phyloP scores from a whole-genome alignment of 1,140 invertebrate genomes.

The Lasioglossum baleicum region DNA sequence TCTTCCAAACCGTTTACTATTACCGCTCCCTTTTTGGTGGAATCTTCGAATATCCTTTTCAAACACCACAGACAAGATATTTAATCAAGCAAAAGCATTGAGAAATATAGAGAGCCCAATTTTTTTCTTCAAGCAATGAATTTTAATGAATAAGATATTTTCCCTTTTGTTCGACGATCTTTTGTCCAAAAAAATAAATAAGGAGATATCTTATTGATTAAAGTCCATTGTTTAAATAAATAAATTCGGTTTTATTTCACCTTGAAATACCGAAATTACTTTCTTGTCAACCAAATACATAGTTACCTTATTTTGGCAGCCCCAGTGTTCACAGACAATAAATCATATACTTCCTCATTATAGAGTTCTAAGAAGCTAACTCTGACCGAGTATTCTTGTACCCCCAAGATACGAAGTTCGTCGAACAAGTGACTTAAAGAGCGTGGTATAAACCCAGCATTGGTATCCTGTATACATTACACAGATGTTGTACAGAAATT shows the following conservation, averaged over 20 bases:
- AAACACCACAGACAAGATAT: not conserved
- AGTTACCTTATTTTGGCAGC: slow-evolving; percentile 86
- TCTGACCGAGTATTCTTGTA: slow-evolving; percentile 92
- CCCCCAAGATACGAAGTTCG: slow-evolving; percentile 84
- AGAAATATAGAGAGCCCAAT: not conserved
- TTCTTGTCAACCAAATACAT: not conserved
- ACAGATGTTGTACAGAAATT: not conserved
- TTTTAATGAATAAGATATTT: no score
- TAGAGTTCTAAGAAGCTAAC: slow-evolving; percentile 98
- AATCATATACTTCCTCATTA: slow-evolving; percentile 97
- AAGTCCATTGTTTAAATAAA: no score
- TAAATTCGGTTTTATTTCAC: no score
- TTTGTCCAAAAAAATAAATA: no score
- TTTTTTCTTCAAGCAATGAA: no score
- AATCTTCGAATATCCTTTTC: slow-evolving; percentile 88
- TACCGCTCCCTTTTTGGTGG: slow-evolving; percentile 92
- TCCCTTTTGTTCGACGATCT: no score
- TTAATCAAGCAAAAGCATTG: not conserved
- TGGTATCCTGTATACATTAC: slow-evolving; percentile 84
- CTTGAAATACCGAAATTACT: no score
- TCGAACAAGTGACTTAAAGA: slow-evolving; percentile 93
- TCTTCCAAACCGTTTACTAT: slow-evolving; percentile 97
- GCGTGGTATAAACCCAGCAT: slow-evolving; percentile 91
- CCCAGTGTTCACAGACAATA: slow-evolving; percentile 89
- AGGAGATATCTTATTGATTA: no score